A percentile compares a stretch with the other conserved stretches of the same genome.
Evolutionary conservation across 2,888 invertebrate genomes (phyloP).

Genomic region (Zeuzera pyrina): DNA sequence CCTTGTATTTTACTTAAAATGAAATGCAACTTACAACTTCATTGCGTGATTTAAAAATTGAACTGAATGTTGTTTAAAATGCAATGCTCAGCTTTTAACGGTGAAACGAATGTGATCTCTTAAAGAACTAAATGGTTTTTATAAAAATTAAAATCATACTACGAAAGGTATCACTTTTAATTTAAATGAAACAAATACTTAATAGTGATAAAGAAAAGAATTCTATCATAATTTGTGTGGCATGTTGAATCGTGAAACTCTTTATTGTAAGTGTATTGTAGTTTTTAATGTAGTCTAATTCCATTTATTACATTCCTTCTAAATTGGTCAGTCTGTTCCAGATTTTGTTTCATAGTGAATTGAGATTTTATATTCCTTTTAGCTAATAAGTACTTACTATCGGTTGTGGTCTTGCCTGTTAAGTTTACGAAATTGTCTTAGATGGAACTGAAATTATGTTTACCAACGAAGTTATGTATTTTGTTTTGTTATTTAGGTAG

Average conservation of each 20-base stretch:
- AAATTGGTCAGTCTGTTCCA: constrained; percentile 43
- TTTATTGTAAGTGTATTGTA: constrained; percentile 16
- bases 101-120: too few species aligned
- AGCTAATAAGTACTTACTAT: constrained; percentile 72
- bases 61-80: too few species aligned
- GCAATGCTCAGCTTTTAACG: too few species aligned
- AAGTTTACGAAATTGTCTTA: constrained; percentile 67
- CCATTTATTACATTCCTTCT: constrained; percentile 27
- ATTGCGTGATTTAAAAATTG: too few species aligned
- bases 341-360: constrained; percentile 30
- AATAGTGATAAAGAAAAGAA: too few species aligned
- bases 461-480: constrained; percentile 65
- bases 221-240: too few species aligned
- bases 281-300: constrained; percentile 28
- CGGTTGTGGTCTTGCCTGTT: constrained; percentile 75
- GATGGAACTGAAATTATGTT: constrained; percentile 67
- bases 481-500: constrained; percentile 60
- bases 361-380: constrained; percentile 67
- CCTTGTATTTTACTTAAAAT: too few species aligned
- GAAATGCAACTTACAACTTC: too few species aligned
- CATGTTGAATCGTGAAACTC: too few species aligned
- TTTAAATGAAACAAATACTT: too few species aligned
- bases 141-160: background rate
- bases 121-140: too few species aligned
- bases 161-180: too few species aligned